Base-by-base conservation (phyloP, 2,888 invertebrate genomes). In the Hirtodrosophila duncani region DNA sequence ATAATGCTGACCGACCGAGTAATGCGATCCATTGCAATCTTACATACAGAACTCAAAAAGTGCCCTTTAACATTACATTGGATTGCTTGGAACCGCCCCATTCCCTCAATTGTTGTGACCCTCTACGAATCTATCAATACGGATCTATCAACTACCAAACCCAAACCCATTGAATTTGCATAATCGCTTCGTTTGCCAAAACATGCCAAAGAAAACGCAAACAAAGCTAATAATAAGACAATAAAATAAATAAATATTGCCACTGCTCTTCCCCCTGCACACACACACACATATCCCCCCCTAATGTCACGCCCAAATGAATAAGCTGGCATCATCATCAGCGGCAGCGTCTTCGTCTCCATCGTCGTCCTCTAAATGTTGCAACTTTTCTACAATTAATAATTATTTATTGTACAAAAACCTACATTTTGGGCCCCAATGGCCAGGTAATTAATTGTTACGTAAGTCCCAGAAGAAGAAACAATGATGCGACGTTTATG, bases 391-490 rank as follows among this genome's bases (percentile, higher is more conserved):
- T 55, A 55, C 79, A 63, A 63, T 78, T 80, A 80, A 77, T 80
- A 71, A 77, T 77, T 71, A 60, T 71, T 71, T 63, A 65, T 72
- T 64, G 70, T 67, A 59, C 33, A 58, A 71, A 43, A 56, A 75
- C 63, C 72, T 75, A 65, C 70, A 68, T 71, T 72, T 72, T 71
- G 72, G 59, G 71, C 59, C 80, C 72, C 52, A 66, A 30, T 65
- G 80, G 57, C 53, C 48, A 26, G 49, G 67, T 71, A 80, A 77
- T 74, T 74, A 80, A 68, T 80, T 71, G 42, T 74, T 74, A 80
- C 72, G 72, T 80, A 80, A 74, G 66, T 60, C 72, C 71, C 68
- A 72, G 77, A 79, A 79, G 77, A 67, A 56, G 75, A 21, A 50
- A 29, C 24, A 51, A 45, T 42, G 46, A 37, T 46, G 6, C 24